Conservation (phyloP, 2,888 invertebrate genomes). For the Eilema depressum region DNA sequence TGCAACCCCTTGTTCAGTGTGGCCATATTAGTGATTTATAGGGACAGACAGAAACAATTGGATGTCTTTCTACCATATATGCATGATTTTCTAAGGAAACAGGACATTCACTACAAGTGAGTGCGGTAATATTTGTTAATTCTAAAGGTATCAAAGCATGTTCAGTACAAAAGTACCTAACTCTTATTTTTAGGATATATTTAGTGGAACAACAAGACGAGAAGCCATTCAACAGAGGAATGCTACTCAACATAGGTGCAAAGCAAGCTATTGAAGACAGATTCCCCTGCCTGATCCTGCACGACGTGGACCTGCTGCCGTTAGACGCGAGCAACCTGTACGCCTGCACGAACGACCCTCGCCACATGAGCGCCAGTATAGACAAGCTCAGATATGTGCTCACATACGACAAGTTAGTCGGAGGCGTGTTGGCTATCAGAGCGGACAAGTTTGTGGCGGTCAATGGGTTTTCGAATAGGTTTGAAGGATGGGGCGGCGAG, state of each 20-base stretch:
- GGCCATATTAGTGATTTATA: constrained; percentile 93
- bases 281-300: constrained; percentile 94
- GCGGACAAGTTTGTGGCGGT: constrained; percentile 67
- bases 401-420: constrained; percentile 48
- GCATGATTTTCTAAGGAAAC: constrained; percentile 93
- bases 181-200: constrained; percentile 88
- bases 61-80: constrained; percentile 93
- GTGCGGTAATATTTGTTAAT: constrained; percentile 36
- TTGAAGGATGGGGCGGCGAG: constrained; percentile 80
- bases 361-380: constrained; percentile 96
- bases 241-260: constrained; percentile 95
- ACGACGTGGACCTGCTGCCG: constrained; percentile 96
- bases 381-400: constrained; percentile 89
- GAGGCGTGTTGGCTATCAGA: constrained; percentile 76
- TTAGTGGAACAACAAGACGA: constrained; percentile 93
- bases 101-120: constrained; percentile 92
- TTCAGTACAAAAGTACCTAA: background rate
- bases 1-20: constrained; percentile 87
- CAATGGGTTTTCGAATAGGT: constrained; percentile 79
- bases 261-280: constrained; percentile 90
- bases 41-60: constrained; percentile 93
- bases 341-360: constrained; percentile 91
- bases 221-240: constrained; percentile 95
- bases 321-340: constrained; percentile 93
- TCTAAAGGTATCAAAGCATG: background rate